Evolutionary conservation across 2,113 vertebrate genomes (phyloP), one percentile per base, ranked within the genome.

Genomic region (Lamprologus lemairii): DNA sequence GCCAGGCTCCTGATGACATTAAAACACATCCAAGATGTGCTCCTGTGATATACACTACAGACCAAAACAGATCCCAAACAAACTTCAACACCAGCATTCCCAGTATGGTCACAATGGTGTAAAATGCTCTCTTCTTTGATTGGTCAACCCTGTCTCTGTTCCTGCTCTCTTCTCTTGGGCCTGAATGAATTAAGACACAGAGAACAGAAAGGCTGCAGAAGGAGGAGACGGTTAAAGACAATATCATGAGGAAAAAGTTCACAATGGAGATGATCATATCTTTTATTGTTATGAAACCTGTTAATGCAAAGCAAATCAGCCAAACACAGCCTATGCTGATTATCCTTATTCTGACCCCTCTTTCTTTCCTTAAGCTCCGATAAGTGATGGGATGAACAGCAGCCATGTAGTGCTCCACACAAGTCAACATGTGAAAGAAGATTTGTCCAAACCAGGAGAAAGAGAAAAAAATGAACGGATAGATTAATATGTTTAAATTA

Each of bases 101-200:
- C 4, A 65, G 60, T 35, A 65, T 35, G 10, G 4, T 65, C 31
- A 65, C 60, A 65, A 65, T 65, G 60, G 60, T 65, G 17, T 65
- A 12, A 65, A 65, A 7, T n/a, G 60, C 60, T 0, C 60, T 35
- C 28, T 35, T 35, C 31, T 65, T 65, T 65, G 31, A 35, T 3
- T 65, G 60, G 57, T 60, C 26, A 60, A 60, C 57, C 26, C 57
- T 60, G 8, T 31, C 57, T 0, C 26, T 60, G 57, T 65, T 37
- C 17, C 60, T 35, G 10, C 31, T 33, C 1, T 65, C 31, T n/a
- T 65, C 17, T 65, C 60, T 5, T 31, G 57, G 57, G 14, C 57
- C 57, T 31, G 57, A 0, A 60, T 60, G 57, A 60, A 60, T 60
- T 60, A 60, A 58, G 0, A 58, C 57, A 58, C 0, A 9, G 1